These are phyloP conservation scores for Rutpela maculata DNA, from an alignment of 2,888 invertebrate species.

Conservation along the genomic window DNA sequence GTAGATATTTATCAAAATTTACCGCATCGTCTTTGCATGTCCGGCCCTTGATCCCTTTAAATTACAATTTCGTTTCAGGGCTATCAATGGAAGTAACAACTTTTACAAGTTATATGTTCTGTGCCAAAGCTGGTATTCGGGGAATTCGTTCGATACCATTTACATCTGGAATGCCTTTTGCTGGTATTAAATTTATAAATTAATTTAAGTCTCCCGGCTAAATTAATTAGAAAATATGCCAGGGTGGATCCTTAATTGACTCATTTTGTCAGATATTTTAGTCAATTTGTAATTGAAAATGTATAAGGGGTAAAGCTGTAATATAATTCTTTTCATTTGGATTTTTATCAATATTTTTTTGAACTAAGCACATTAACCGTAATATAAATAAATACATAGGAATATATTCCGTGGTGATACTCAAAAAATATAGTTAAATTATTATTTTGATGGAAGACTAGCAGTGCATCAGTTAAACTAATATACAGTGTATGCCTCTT, in stretches of 20 bases:
- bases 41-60: conserved; percentile 14
- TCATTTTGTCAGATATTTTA: conserved; percentile 35
- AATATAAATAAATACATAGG: too few species aligned
- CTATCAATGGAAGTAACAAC: conserved; percentile 9
- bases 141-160: conserved; percentile 26
- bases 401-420: too few species aligned
- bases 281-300: conserved; percentile 25
- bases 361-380: too few species aligned
- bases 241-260: conserved; percentile 42
- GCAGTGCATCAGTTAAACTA: too few species aligned
- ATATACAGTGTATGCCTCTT: too few species aligned
- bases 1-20: conserved; percentile 15
- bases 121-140: conserved; percentile 21
- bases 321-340: neutral
- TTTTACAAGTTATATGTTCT: conserved; percentile 32
- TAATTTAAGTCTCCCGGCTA: conserved; percentile 37
- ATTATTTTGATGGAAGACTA: too few species aligned
- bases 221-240: conserved; percentile 47
- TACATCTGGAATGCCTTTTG: conserved; percentile 46
- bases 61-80: conserved; percentile 18
- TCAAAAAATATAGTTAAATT: too few species aligned
- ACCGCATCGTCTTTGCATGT: conserved; percentile 1
- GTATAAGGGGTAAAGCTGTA: neutral
- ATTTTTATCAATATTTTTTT: neutral
- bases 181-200: conserved; percentile 48